Base-by-base conservation (phyloP, 2,888 invertebrate species). In the Drosophila suboccidentalis region DNA sequence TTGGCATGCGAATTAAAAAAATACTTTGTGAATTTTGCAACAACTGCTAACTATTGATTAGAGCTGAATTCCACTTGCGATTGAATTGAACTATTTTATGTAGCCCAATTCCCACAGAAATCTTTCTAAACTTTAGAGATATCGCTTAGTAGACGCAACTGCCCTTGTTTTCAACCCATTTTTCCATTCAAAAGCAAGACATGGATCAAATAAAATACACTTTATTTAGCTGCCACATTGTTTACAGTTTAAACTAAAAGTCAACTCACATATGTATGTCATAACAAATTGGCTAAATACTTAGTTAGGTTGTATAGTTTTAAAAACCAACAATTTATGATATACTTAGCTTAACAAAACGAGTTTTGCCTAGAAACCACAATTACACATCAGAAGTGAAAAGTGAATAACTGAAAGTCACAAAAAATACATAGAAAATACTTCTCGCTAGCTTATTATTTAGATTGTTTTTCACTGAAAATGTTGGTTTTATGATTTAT, bases 211-310 rank as follows among this genome's bases (percentile, higher is more conserved):
- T 46, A 53, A 64, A 75, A 63, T 47, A 9, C 22, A 34, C 44
- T 76, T 76, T 73, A 85, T 85, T 83, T 74, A 82, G 88, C 88
- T 82, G 70, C 53, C 74, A 62, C 72, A 71, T 67, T 60, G 54
- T 65, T 73, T 63, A 83, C 82, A 77, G 66, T 63, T 69, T 51
- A n/a, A 85, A 79, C 65, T 72, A 67, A 85, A 76, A 71, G 22
- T 57, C 43, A 82, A 82, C 39, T 62, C 57, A 69, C 73, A 77
- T 69, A 26, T 38, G 4, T 38, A 57, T 70, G 64, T 64, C 43
- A 57, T 71, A 85, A 71, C 69, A 72, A 46, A 55, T 67, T 71
- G 60, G 58, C 76, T 82, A 82, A 78, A 68, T 75, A 65, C 41
- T 62, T 51, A 69, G 43, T 57, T 60, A 43, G 49, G 62, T 77